These are phyloP conservation scores for Cisticola juncidis DNA, from an alignment of 2,113 vertebrate genomes.

Conservation along the genomic window DNA sequence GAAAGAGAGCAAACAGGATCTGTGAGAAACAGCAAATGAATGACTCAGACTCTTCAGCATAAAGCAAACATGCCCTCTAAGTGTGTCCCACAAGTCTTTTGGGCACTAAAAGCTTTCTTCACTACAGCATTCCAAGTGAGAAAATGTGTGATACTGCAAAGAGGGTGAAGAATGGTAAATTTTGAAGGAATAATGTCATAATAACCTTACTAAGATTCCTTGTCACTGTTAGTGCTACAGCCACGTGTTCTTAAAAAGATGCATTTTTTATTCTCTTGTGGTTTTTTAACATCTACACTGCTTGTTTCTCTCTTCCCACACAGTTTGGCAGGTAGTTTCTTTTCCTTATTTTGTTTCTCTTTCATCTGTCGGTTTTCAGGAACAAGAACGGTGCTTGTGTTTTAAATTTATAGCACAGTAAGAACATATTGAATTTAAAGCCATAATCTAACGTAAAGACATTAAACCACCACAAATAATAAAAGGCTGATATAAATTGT, in stretches of 20 bases:
- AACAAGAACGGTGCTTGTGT: not conserved
- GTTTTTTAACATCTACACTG: not conserved
- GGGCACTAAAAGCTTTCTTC: not conserved
- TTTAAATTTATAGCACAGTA: not conserved
- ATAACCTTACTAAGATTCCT: not conserved
- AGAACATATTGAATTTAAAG: conserved; percentile 10
- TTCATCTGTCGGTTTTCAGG: not conserved
- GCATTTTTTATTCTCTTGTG: not conserved
- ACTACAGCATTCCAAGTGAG: not conserved
- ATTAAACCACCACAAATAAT: conserved; percentile 17
- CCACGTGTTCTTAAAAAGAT: not conserved
- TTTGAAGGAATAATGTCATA: not conserved
- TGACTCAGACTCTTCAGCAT: not conserved
- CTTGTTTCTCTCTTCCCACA: not conserved
- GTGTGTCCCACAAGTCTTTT: not conserved
- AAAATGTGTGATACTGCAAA: not conserved
- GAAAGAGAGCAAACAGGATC: not conserved
- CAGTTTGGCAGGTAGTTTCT: not conserved
- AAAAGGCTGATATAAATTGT: not conserved
- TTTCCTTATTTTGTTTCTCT: not conserved
- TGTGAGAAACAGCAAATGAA: not conserved
- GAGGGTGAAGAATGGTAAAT: not conserved
- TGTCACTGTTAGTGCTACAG: not conserved
- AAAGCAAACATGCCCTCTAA: not conserved
- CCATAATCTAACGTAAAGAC: not conserved